Evolutionary conservation across 2,113 vertebrate genomes (phyloP), one percentile per base, ranked within the genome.

Genomic region (Nycticorax nycticorax): DNA sequence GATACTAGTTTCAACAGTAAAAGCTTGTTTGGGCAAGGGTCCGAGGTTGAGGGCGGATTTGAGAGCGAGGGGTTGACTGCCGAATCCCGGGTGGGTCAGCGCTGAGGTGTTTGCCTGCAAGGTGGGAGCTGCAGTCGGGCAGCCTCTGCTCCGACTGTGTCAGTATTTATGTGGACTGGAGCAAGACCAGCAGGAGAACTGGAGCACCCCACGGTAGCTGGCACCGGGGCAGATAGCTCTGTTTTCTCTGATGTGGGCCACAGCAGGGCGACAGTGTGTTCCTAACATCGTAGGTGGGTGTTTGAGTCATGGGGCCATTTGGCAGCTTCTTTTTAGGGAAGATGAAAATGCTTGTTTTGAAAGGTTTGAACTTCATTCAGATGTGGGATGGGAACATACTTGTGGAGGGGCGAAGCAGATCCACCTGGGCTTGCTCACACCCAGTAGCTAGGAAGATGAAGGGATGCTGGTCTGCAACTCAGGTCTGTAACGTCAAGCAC

Each of bases 11-110:
- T 47, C 33, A 45, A 15, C 30, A 79, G 30, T 72, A 48, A 57
- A 27, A 55, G 23, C 56, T 77, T 66, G 18, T 86, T 50, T 71
- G 48, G 66, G 39, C 56, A 82, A 20, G 32, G 27, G 14, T 62
- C 50, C 0, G 6, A 45, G 41, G 52, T 53, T 0, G 0, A 86
- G 26, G 76, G 57, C 1, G 6, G 79, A 45, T 74, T 66, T 69
- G 83, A 80, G 85, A 69, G 69, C 15, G 39, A 64, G 62, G 8
- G 27, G 57, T 1, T 37, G 82, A 63, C 55, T 24, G 56, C 64
- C 0, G 4, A 35, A 45, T 45, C 23, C 57, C 7, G 0, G 4
- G 12, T 35, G 55, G 67, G 24, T 80, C 6, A 0, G n/a, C 2
- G 0, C 1, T 64, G 88, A 72, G 41, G 47, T 28, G 48, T 77